These are phyloP conservation scores for Drosophila tristis DNA, from an alignment of 1,140 invertebrate genomes.

Conservation along the genomic window DNA sequence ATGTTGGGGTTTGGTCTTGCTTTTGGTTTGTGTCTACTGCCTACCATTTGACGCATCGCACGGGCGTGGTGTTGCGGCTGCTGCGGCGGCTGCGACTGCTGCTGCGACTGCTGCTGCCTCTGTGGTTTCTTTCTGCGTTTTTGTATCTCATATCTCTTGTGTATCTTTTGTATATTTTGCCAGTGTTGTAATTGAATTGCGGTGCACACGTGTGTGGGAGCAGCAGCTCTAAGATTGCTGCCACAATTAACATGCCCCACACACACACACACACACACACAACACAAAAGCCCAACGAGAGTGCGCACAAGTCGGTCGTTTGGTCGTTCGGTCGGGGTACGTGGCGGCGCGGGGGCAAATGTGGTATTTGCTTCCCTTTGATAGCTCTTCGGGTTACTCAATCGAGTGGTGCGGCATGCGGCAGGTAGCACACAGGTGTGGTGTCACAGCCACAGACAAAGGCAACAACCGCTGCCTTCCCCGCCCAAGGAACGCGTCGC, in stretches of 20 bases:
- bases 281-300: constrained; percentile 29
- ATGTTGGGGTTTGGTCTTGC: constrained; percentile 4
- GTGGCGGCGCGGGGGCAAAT: too few species aligned
- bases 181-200: constrained; percentile 63
- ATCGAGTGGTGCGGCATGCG: too few species aligned
- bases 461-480: too few species aligned
- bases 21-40: constrained; percentile 5
- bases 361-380: too few species aligned
- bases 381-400: too few species aligned
- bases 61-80: constrained; percentile 34
- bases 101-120: neutral
- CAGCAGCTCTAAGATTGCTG: constrained; percentile 22
- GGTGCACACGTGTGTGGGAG: constrained; percentile 34
- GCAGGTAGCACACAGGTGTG: too few species aligned
- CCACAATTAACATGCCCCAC: constrained; percentile 47
- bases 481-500: too few species aligned
- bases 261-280: too few species aligned
- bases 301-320: neutral
- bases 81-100: neutral
- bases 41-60: constrained; percentile 41
- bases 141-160: constrained; percentile 5
- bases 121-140: constrained; percentile 36
- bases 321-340: too few species aligned
- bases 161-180: constrained; percentile 6
- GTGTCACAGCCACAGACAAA: too few species aligned